Evolutionary conservation across 2,113 vertebrate species (phyloP), one percentile per base, ranked within the genome.

Genomic region (Thalassarche chlororhynchos): DNA sequence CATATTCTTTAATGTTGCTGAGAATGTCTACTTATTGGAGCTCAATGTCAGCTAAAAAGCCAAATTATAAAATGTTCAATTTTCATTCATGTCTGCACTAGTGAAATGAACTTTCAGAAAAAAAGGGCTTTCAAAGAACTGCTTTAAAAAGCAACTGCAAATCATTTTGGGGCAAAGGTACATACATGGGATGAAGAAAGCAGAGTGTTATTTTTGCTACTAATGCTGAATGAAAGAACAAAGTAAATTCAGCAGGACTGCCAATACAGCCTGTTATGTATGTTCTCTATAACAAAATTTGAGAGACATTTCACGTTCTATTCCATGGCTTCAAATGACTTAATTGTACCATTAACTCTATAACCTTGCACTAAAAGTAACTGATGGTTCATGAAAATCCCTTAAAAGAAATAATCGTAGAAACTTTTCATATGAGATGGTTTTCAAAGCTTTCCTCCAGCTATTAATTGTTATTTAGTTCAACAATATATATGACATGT

Each of bases 401-500:
- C 57, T 70, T 80, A 69, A 81, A 91, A 75, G 34, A 89, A 84
- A 64, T 87, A 54, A 51, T 60, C 38, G 24, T 21, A 47, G 47
- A 78, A 89, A 78, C n/a, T 68, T 65, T 58, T 87, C 4, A 23
- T 80, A 38, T 49, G 12, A 93, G 55, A 79, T 28, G 13, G 6
- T 72, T 94, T 95, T 78, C 51, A 84, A 87, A 68, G 24, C 26
- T 91, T 92, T 92, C 51, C 28, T 86, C 58, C 11, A 76, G 34
- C 57, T 89, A 79, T 79, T 91, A 89, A 76, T n/a, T 93, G 32
- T 55, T 96, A 72, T 60, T 77, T 94, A 79, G 65, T 79, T 84
- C 17, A 87, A 91, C 24, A 58, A 38, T 79, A 78, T 62, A 62
- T 75, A 49, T 76, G 47, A 78, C 28, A 44, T 87, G 70, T 55